These are phyloP conservation scores for Mareca strepera DNA, from an alignment of 2,797 vertebrate genomes.

Conservation along the genomic window DNA sequence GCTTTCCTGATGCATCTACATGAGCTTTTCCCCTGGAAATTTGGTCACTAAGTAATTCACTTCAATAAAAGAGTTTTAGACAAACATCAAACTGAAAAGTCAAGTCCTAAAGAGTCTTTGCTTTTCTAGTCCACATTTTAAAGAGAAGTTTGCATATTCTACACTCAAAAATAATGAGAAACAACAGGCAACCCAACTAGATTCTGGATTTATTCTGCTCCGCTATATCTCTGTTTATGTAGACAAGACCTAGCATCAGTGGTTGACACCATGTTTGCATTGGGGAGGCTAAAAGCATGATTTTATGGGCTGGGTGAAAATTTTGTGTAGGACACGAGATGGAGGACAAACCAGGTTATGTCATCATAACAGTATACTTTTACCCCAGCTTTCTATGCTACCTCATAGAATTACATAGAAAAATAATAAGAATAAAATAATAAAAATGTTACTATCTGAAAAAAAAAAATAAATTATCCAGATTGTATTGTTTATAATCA, in stretches of 20 bases:
- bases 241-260: neutral
- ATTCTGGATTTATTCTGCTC: neutral
- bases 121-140: neutral
- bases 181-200: neutral
- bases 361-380: neutral
- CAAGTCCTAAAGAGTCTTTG: neutral
- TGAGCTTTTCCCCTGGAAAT: neutral
- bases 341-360: neutral
- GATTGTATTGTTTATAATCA: neutral
- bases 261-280: neutral
- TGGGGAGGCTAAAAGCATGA: neutral
- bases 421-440: neutral
- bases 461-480: neutral
- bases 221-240: neutral
- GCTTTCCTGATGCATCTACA: neutral
- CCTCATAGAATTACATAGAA: neutral
- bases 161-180: neutral
- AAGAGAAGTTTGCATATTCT: neutral
- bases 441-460: neutral
- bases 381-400: neutral
- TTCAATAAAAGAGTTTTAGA: neutral
- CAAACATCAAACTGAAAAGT: neutral
- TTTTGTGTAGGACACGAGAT: neutral
- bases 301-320: neutral
- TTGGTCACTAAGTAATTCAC: neutral